Percentiles rank a stretch among this genome's conserved stretches.
phyloP scores from a whole-genome alignment of 2,113 vertebrate species.

The Oxyura jamaicensis region DNA sequence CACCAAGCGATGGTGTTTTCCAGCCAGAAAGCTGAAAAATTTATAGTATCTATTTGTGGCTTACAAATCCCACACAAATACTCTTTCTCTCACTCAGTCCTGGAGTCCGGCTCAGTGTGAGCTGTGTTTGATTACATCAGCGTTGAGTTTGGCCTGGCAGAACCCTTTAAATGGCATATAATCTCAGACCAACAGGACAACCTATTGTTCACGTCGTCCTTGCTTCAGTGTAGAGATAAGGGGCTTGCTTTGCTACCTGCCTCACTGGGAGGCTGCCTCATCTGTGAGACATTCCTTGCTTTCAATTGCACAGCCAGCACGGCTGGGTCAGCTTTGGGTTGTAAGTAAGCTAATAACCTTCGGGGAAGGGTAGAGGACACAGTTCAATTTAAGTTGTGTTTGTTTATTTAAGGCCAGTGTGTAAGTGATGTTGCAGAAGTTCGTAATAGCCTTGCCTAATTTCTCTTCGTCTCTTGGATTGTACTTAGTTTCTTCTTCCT shows the following conservation, averaged over 20 bases:
- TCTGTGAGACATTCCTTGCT: not conserved
- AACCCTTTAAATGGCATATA: not conserved
- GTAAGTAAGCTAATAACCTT: constrained; percentile 3
- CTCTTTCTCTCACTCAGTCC: not conserved
- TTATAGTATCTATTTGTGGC: not conserved
- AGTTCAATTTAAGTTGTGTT: not conserved
- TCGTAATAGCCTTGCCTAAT: not conserved
- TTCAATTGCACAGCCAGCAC: constrained; percentile 6
- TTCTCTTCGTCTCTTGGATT: constrained; percentile 10
- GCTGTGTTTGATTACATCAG: not conserved
- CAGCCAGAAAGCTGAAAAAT: not conserved
- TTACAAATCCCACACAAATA: not conserved
- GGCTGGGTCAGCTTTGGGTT: not conserved
- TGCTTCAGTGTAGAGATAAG: constrained; percentile 15
- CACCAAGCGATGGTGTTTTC: not conserved
- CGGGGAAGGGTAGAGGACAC: not conserved
- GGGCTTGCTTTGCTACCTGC: not conserved
- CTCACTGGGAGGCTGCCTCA: not conserved
- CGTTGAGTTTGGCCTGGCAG: not conserved
- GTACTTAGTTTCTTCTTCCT: not conserved
- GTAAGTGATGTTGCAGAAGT: not conserved
- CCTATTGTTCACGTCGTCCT: constrained; percentile 22
- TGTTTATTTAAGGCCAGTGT: not conserved
- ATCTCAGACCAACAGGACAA: not conserved
- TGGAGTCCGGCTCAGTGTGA: not conserved